Evolutionary conservation across 1,140 invertebrate species (phyloP).

Genomic region (Hycleus cichorii): DNA sequence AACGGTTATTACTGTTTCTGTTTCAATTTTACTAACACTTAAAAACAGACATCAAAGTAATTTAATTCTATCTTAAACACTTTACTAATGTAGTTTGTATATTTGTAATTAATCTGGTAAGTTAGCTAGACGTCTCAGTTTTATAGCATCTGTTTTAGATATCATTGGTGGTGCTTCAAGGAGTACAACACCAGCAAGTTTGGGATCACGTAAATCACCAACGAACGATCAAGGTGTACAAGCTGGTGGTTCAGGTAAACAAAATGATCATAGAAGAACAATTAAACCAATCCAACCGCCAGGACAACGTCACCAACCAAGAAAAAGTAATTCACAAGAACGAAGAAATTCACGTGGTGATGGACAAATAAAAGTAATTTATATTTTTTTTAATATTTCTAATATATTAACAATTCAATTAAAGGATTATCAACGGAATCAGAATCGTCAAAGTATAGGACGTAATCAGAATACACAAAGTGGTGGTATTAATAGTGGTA

Average conservation of each 20-base stretch:
- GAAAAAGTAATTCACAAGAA: conserved; percentile 24
- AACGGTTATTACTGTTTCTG: too few relatives aligned
- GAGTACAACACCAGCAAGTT: conserved; percentile 66
- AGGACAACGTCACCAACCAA: conserved; percentile 25
- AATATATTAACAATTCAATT: conserved; percentile 2
- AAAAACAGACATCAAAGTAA: too few relatives aligned
- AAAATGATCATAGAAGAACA: conserved; percentile 33
- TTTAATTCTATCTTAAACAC: too few relatives aligned
- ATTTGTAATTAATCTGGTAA: background rate
- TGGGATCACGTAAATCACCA: conserved; percentile 65
- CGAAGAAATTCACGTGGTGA: conserved; percentile 33
- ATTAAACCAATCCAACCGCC: conserved; percentile 37
- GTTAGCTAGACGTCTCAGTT: conserved; percentile 30
- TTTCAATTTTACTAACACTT: too few relatives aligned
- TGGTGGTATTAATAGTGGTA: conserved; percentile 20
- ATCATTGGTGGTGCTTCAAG: conserved; percentile 67
- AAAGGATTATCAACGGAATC: conserved; percentile 32
- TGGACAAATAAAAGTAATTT: conserved; percentile 9
- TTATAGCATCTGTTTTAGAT: conserved; percentile 61
- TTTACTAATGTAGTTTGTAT: background rate
- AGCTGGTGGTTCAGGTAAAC: conserved; percentile 28
- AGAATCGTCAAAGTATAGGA: conserved; percentile 11
- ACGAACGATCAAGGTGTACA: conserved; percentile 78
- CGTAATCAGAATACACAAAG: conserved; percentile 17
- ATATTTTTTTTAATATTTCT: background rate